Evolutionary conservation across 2,888 invertebrate species (phyloP).

Genomic region (Epinotia bilunana): DNA sequence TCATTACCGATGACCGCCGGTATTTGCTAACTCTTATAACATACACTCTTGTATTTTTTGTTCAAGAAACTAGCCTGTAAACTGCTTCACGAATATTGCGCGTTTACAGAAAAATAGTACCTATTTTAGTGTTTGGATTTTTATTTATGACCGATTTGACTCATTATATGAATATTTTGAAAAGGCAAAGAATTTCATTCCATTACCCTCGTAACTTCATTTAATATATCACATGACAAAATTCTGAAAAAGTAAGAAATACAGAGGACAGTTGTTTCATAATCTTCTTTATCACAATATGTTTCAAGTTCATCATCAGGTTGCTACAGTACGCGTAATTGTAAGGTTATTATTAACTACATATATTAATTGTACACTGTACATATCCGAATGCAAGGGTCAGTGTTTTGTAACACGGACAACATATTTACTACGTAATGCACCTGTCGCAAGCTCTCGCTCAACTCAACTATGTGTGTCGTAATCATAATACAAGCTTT

Average conservation of each 20-base stretch:
- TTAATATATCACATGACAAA: too few species aligned
- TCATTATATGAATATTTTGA: too few species aligned
- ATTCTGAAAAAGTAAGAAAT: too few species aligned
- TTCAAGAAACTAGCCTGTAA: background rate
- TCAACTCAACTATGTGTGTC: constrained; percentile 20
- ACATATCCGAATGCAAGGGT: constrained; percentile 12
- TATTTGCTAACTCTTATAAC: background rate
- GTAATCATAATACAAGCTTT: constrained; percentile 21
- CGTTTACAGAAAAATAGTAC: too few species aligned
- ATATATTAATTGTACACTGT: background rate
- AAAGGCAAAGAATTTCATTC: too few species aligned
- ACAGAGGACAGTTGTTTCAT: background rate
- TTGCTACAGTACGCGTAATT: background rate
- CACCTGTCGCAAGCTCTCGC: constrained; percentile 28
- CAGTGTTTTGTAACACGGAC: constrained; percentile 25
- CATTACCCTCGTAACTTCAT: too few species aligned
- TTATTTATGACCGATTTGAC: too few species aligned
- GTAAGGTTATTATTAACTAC: background rate
- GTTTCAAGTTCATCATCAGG: background rate
- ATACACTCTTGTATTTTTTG: background rate
- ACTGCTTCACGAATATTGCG: too few species aligned
- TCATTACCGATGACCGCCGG: constrained; percentile 43
- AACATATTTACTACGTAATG: constrained; percentile 11
- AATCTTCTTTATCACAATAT: background rate
- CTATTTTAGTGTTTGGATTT: too few species aligned